A percentile compares a stretch with the other conserved stretches of the same genome.
These are phyloP conservation scores for Numenius phaeopus DNA, from an alignment of 2,797 vertebrate genomes.

Conservation along the genomic window DNA sequence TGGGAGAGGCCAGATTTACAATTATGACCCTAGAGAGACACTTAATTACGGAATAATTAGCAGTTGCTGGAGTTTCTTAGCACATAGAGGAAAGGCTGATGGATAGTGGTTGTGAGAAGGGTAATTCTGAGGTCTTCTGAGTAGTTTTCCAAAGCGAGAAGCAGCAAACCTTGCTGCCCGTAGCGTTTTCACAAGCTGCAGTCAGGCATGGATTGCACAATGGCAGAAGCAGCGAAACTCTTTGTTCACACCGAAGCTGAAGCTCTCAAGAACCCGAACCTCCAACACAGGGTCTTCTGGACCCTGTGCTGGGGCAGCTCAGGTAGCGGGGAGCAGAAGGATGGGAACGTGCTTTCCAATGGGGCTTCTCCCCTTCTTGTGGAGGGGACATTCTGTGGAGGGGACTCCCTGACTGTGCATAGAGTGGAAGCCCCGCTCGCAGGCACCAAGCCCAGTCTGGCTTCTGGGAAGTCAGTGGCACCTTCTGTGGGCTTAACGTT, in stretches of 20 bases:
- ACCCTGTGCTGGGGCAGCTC: not conserved
- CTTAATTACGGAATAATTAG: conserved; percentile 47
- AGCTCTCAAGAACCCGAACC: not conserved
- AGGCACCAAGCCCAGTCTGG: not conserved
- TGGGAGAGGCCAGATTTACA: not conserved
- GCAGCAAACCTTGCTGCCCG: not conserved
- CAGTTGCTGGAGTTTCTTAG: not conserved
- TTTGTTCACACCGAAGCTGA: not conserved
- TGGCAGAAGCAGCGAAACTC: not conserved
- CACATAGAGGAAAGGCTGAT: not conserved
- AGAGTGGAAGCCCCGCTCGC: not conserved
- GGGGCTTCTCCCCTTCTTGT: not conserved
- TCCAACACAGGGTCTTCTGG: not conserved
- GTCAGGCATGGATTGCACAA: not conserved
- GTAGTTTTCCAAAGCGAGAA: not conserved
- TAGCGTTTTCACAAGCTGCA: not conserved
- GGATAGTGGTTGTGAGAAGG: not conserved
- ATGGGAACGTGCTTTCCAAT: not conserved
- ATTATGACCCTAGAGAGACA: not conserved
- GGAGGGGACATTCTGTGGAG: not conserved
- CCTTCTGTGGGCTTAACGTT: not conserved
- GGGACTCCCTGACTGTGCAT: not conserved
- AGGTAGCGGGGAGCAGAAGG: not conserved
- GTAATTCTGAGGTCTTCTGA: not conserved
- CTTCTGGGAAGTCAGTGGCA: not conserved